Conservation (phyloP, 1,140 invertebrate species). For the Ditylenchus dipsaci region DNA sequence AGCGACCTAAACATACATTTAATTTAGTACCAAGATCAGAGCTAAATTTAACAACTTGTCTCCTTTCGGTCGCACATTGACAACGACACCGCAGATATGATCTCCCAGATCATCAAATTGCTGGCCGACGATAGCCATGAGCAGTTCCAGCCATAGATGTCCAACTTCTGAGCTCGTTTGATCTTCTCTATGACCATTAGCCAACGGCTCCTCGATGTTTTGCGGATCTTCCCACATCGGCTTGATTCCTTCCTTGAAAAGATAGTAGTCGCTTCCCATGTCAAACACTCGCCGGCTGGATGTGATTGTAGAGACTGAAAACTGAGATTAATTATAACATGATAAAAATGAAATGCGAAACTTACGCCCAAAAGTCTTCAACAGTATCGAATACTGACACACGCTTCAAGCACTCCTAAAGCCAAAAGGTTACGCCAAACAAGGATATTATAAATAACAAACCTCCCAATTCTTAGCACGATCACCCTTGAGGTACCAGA, state of each 20-base stretch:
- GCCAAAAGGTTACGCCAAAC: too few relatives aligned
- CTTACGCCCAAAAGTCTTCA: slow-evolving; percentile 97
- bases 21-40: not conserved
- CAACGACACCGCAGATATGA: slow-evolving; percentile 86
- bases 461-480: slow-evolving; percentile 84
- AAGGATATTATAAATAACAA: slow-evolving; percentile 63
- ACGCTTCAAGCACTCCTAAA: slow-evolving; percentile 67
- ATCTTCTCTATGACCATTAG: slow-evolving; percentile 65
- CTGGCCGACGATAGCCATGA: slow-evolving; percentile 92
- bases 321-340: slow-evolving; percentile 10
- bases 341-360: not conserved
- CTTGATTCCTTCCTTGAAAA: slow-evolving; percentile 81
- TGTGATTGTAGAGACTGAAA: slow-evolving; percentile 83
- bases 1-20: slow-evolving; percentile 43
- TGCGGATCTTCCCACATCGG: slow-evolving; percentile 96
- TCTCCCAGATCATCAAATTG: slow-evolving; percentile 84
- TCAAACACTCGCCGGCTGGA: slow-evolving; percentile 81
- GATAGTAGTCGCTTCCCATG: slow-evolving; percentile 86
- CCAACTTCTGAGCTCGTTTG: slow-evolving; percentile 68
- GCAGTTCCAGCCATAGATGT: slow-evolving; percentile 85
- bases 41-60: slow-evolving; percentile 77
- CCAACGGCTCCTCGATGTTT: slow-evolving; percentile 83
- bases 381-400: slow-evolving; percentile 89
- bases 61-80: slow-evolving; percentile 81
- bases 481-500: slow-evolving; percentile 96